phyloP scores from a whole-genome alignment of 2,113 vertebrate genomes.

The Phalacrocorax carbo region DNA sequence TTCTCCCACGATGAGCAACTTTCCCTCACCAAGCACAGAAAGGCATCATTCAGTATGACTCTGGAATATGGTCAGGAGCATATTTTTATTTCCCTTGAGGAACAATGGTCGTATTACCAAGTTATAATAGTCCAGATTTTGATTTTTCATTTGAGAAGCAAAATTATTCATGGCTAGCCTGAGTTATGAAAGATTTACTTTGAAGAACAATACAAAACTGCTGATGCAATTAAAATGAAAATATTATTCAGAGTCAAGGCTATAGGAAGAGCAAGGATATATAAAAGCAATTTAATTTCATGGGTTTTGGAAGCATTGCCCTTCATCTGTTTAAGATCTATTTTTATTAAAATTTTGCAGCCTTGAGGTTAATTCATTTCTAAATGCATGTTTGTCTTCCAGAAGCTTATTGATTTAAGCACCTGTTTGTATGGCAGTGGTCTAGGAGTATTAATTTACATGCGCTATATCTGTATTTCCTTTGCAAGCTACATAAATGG shows the following conservation, averaged over 20 bases:
- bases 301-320: background rate
- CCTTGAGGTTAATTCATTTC: background rate
- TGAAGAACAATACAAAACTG: background rate
- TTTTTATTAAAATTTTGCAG: constrained; percentile 25
- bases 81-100: constrained; percentile 5
- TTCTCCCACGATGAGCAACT: background rate
- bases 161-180: background rate
- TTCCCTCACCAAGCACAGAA: background rate
- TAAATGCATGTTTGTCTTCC: background rate
- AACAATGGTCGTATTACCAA: background rate
- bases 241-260: background rate
- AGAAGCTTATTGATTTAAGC: background rate
- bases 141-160: background rate
- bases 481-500: background rate
- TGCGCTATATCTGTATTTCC: background rate
- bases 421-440: background rate
- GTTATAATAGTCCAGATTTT: background rate
- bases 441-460: background rate
- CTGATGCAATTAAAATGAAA: constrained; percentile 23
- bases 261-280: background rate
- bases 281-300: constrained; percentile 15
- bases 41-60: background rate
- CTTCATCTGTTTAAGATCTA: background rate
- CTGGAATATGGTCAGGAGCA: background rate
- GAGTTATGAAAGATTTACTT: background rate